Base-by-base conservation (phyloP, 2,113 vertebrate genomes). In the Megaptera novaeangliae region DNA sequence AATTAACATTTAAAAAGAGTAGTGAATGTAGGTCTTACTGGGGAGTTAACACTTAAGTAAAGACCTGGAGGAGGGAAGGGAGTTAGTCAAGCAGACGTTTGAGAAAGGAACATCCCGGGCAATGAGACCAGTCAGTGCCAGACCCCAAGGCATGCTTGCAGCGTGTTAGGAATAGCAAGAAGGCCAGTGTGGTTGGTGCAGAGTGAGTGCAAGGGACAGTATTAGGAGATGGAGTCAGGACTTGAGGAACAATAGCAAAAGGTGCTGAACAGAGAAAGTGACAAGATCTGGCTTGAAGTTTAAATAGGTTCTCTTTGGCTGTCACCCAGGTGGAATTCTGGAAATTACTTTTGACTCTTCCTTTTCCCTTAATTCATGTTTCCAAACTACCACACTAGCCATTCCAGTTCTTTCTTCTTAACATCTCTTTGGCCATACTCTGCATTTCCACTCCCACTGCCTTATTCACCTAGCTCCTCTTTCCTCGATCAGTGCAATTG, bases 391-490 rank as follows among this genome's bases (percentile, higher is more conserved):
- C 20, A 15, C 7, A 3, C 46, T 11, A 20, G 44, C 52, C 9
- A 8, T 14, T 29, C 2, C 4, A 15, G 8, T 13, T 41, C 36
- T 23, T 1, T 39, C 52, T 61, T 52, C 34, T 25, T 25, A 6
- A 21, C 71, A 44, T 29, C 7, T 36, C 77, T 71, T 14, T 41
- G 29, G 20, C 44, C 2, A 3, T 25, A 49, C 36, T 49, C 81
- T 23, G 7, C 18, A 20, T 3, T 66, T 46, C 31, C 8, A 13
- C 3, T 23, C 5, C 12, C 0, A 20, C 3, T 20, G 0, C 49
- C 11, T n/a, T 46, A 34, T 89, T 88, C 46, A 13, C 29, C 1
- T 0, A 13, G 12, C 34, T 66, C 25, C 55, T 31, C 8, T 7
- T 9, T 41, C 34, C 55, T 18, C 5, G 61, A 14, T 41, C 5